Evolutionary conservation across 2,113 vertebrate species (phyloP), one percentile per base, ranked within the genome.

Genomic region (Atrichornis clamosus): DNA sequence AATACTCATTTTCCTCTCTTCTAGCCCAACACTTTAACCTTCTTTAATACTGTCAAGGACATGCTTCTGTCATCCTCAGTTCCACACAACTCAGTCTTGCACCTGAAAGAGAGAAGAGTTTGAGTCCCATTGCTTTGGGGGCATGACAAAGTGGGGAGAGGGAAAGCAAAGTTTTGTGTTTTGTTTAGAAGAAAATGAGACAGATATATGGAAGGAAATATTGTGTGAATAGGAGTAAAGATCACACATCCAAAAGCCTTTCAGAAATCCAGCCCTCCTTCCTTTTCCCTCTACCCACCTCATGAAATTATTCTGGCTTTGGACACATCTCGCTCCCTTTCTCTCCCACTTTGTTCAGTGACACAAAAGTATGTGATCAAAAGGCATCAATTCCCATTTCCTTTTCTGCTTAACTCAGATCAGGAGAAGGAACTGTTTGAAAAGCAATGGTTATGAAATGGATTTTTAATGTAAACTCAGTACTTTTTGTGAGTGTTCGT

Each of bases 281-380:
- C 44, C 47, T 95, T 87, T 88, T 74, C 19, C 60, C 5, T 94
- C 37, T 74, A 20, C 16, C 30, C 8, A 59, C 14, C 16, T n/a
- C 47, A 56, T 30, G 41, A 96, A 95, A 89, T 92, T 87, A 63
- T 92, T 78, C 49, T 81, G 63, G 13, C 18, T 92, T 92, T 93
- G 58, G 64, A 89, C 55, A 15, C 10, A 1, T 63, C 7, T 67
- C 46, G 59, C n/a, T 41, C 64, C 35, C 50, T 68, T 23, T 30
- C 65, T 46, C 37, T 33, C 50, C 7, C 6, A 4, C 26, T 75
- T 56, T 84, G 22, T 75, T 88, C 52, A 62, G 32, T 56, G 62
- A 42, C n/a, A 73, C 28, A 81, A 17, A 86, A 47, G 2, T 42
- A 27, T 44, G 28, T 86, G 72, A 88, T 33, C 73, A 42, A 68